Base-by-base conservation (phyloP, 2,797 vertebrate species). In the Gambusia yucatana region DNA sequence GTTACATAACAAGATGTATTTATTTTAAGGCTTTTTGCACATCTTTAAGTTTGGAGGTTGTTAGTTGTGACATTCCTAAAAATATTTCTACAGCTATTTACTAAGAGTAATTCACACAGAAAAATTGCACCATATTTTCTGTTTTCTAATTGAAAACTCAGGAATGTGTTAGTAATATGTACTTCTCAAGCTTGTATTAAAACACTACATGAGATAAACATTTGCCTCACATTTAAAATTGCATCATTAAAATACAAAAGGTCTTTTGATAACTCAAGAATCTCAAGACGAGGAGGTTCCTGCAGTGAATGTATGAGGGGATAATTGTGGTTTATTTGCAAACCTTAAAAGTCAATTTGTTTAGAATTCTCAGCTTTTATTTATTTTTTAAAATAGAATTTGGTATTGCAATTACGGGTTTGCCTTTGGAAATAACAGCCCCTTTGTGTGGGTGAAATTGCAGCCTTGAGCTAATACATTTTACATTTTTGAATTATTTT, bases 111-210 rank as follows among this genome's bases (percentile, higher is more conserved):
- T 81, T 89, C 79, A 28, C 63, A 86, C 90, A 83, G 82, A 92
- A 82, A 82, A 79, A 82, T 80, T 77, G 11, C 70, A 77, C 65
- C 63, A 73, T 89, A 79, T 59, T 97, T 97, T 96, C 88, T 96
- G 94, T 97, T 96, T 95, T 97, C 95, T 82, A 67, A 96, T 96
- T 96, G 95, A 97, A 97, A 97, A 96, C 98, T 99, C 98, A 99
- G 98, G 98, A 98, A 98, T 96, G 97, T 96, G 96, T 97, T 97
- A 96, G 96, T 97, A 96, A 97, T 96, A 96, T 98, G 97, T 98
- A 98, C 97, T 97, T 98, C 97, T 98, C 97, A 96, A 95, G 96
- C 97, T 97, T 97, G 96, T 97, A 97, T 97, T 95, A 90, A 97
- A 97, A 96, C 97, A 97, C 96, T 97, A 96, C 95, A 96, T 96